Conservation (phyloP, 2,113 vertebrate species). For the Phylloscopus whistleri region DNA sequence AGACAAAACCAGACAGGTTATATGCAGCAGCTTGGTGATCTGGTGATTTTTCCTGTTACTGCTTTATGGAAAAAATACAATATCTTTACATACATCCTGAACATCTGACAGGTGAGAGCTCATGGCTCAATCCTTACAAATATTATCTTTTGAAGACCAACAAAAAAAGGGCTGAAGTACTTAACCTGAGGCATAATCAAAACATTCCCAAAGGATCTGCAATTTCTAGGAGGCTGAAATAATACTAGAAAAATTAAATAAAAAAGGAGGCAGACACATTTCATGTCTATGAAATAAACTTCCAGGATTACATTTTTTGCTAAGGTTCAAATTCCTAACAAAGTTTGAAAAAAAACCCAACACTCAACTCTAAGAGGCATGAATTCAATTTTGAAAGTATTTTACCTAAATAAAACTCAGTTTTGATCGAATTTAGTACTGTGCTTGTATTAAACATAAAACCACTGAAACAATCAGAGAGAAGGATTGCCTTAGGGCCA, state of each 20-base stretch:
- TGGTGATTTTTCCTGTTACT: not conserved
- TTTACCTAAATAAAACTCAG: conserved; percentile 1
- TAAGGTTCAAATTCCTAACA: not conserved
- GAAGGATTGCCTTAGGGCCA: not conserved
- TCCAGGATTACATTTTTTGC: not conserved
- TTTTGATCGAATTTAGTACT: not conserved
- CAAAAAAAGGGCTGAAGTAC: not conserved
- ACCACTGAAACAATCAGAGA: not conserved
- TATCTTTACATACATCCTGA: not conserved
- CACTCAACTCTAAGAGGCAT: not conserved
- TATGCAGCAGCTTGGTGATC: not conserved
- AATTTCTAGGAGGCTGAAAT: not conserved
- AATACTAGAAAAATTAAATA: not conserved
- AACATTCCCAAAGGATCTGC: not conserved
- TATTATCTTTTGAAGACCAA: not conserved
- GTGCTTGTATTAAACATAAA: not conserved
- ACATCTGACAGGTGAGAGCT: not conserved
- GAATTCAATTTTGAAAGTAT: conserved; percentile 29
- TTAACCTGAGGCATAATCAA: conserved; percentile 8
- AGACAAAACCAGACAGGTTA: not conserved
- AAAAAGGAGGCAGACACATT: not conserved
- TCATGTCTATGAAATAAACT: not conserved
- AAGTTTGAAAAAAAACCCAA: not conserved
- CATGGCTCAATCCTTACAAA: not conserved
- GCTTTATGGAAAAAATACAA: not conserved